A percentile compares a stretch with the other conserved stretches of the same genome.
These are phyloP conservation scores for Helogale parvula DNA, from an alignment of 2,113 vertebrate genomes.

Conservation along the genomic window DNA sequence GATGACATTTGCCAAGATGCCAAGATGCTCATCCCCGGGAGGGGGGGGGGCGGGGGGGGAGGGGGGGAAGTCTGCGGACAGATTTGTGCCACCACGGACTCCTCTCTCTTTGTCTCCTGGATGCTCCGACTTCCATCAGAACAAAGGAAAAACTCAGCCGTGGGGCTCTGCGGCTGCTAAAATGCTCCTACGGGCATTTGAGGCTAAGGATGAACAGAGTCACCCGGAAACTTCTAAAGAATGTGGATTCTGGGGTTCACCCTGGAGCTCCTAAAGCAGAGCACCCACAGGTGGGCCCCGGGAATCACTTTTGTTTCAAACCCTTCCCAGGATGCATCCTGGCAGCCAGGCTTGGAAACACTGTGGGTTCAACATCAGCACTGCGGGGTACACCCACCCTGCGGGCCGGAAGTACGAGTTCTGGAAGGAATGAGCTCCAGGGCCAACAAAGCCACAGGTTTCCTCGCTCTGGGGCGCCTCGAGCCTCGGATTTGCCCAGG, in stretches of 20 bases:
- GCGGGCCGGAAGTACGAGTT: background rate
- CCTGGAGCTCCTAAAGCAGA: background rate
- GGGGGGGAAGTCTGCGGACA: accelerated
- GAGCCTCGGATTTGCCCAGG: background rate
- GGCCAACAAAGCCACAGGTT: background rate
- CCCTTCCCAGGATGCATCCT: background rate
- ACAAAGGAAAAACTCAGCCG: background rate
- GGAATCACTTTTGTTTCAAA: background rate
- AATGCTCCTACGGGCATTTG: background rate
- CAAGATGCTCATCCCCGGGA: background rate
- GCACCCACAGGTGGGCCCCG: accelerated
- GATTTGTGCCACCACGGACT: background rate
- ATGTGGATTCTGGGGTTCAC: background rate
- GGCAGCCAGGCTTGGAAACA: background rate
- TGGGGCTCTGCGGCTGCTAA: background rate
- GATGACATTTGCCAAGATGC: background rate
- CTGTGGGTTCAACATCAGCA: accelerated
- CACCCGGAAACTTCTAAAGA: background rate
- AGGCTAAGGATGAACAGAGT: background rate
- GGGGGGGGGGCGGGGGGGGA: too few species aligned
- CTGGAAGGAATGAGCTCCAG: accelerated
- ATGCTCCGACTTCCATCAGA: background rate
- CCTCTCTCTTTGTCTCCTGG: background rate
- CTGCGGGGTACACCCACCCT: too few species aligned
- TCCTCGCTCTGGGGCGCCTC: background rate